A percentile compares a stretch with the other conserved stretches of the same genome.
Evolutionary conservation across 2,797 vertebrate genomes (phyloP).

Genomic region (Sebastes jordani): DNA sequence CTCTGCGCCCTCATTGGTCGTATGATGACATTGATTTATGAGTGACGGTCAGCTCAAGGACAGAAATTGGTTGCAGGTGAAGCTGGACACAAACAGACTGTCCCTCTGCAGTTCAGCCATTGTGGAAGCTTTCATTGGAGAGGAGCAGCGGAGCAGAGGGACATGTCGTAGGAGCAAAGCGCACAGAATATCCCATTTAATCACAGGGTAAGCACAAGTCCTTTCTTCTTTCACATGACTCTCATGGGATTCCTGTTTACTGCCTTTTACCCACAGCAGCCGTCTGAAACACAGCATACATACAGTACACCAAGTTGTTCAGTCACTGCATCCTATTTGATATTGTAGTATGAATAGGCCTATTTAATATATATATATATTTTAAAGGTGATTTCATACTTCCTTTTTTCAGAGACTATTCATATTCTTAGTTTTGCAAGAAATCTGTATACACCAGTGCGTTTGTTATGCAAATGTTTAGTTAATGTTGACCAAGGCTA

Average conservation of each 20-base stretch:
- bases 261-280: not conserved
- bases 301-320: not conserved
- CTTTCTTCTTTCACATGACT: slow-evolving; percentile 13
- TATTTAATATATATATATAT: no score
- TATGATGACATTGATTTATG: not conserved
- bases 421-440: not conserved
- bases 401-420: no score
- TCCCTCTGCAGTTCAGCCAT: no score
- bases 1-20: slow-evolving; percentile 13
- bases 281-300: not conserved
- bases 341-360: not conserved
- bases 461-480: slow-evolving; percentile 3
- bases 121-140: not conserved
- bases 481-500: not conserved
- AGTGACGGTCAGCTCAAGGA: slow-evolving; percentile 19
- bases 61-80: slow-evolving; percentile 16
- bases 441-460: not conserved
- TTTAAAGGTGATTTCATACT: not conserved
- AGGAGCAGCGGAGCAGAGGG: not conserved
- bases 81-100: not conserved
- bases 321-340: not conserved
- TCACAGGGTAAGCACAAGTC: slow-evolving; percentile 49
- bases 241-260: slow-evolving; percentile 19
- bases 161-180: not conserved
- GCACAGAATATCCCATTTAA: not conserved